Base-by-base conservation (phyloP, 2,888 invertebrate species). In the Timema podura region DNA sequence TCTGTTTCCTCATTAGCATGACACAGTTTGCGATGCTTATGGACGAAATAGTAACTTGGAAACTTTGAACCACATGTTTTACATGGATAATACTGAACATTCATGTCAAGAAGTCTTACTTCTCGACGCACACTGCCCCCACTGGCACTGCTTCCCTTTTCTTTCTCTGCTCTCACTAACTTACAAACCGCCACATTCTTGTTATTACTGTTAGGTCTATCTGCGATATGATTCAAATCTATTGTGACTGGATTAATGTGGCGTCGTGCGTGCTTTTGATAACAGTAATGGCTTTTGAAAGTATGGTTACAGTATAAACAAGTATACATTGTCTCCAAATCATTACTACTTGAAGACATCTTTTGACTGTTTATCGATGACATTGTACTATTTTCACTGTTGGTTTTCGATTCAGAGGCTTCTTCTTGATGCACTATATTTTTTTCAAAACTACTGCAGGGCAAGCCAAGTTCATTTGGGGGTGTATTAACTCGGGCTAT, bases 11-110 rank as follows among this genome's bases (percentile, higher is more conserved):
- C 88, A 68, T 88, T 89, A 0, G 89, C 88, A 79, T 95, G 95
- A 78, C 94, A 94, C 77, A 91, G 82, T 82, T 94, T 94, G 68
- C 93, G 84, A 79, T 95, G 95, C 79, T 95, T 95, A 80, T 95
- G 95, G 45, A 95, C 95, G 83, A 95, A 95, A 82, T 95, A 95
- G 80, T 95, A 95, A 75, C 93, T 94, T 1, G 95, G 95, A 80
- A 95, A 95, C 80, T 95, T 95, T 76, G 89, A 92, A 30, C 95
- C 95, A 81, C 95, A 95, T 0, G 92, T 93, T 82, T 95, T 95
- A 82, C 95, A 95, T 0, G 95, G 95, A 82, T 95, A 95, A 83
- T 95, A 95, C 80, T 95, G 95, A 0, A 95, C 88, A 77, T 94
- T 90, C 80, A 93, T 87, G 76, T 91, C 91, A 67, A 90, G 79